A percentile compares a stretch with the other conserved stretches of the same genome.
Conservation (phyloP, 2,888 invertebrate species). For the Drosophila mimetica region DNA sequence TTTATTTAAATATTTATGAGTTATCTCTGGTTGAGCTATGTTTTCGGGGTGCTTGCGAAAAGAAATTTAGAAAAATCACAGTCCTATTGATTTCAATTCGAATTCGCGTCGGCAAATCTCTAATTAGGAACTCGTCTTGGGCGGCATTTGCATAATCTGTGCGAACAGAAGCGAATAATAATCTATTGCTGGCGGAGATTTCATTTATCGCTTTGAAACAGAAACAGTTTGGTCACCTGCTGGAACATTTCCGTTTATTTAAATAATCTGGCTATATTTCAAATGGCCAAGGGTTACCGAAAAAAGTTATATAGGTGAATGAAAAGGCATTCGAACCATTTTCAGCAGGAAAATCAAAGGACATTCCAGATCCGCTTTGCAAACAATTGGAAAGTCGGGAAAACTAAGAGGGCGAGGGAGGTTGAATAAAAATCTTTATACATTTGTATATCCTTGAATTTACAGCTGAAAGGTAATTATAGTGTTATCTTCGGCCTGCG, state of each 20-base stretch:
- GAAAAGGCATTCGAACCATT: conserved; percentile 61
- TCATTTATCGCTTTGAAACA: conserved; percentile 15
- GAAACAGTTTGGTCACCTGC: neutral
- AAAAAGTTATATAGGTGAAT: conserved; percentile 30
- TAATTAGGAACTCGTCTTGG: conserved; percentile 21
- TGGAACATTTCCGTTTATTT: conserved; percentile 61
- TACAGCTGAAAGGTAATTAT: conserved; percentile 71
- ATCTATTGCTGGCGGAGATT: conserved; percentile 16
- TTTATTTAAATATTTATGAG: conserved; percentile 77
- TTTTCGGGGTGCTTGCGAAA: conserved; percentile 6
- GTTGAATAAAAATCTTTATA: neutral
- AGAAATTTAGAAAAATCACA: conserved; percentile 24
- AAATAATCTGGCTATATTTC: conserved; percentile 74
- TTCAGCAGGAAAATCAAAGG: conserved; percentile 57
- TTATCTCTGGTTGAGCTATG: conserved; percentile 31
- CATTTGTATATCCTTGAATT: conserved; percentile 60
- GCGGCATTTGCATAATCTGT: conserved; percentile 33
- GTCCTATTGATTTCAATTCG: conserved; percentile 11
- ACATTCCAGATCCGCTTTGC: conserved; percentile 60
- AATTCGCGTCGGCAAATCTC: conserved; percentile 10
- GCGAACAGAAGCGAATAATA: conserved; percentile 18
- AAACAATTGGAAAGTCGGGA: conserved; percentile 58
- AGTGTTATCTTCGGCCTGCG: conserved; percentile 64
- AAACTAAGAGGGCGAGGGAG: neutral
- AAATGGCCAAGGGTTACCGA: conserved; percentile 48